phyloP scores from a whole-genome alignment of 2,888 invertebrate species.

The Parelbella ahira region DNA sequence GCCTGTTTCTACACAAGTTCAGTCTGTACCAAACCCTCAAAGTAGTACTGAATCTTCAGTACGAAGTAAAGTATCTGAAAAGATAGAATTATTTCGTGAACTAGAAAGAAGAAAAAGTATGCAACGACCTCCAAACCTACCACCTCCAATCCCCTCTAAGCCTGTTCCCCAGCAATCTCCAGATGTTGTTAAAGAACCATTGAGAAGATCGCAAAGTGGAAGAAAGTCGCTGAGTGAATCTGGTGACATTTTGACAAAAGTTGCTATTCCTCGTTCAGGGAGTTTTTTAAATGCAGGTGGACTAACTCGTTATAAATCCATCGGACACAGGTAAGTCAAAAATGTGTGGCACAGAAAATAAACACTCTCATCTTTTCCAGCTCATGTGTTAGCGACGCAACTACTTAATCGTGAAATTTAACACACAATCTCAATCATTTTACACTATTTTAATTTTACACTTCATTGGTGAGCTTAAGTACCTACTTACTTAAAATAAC shows the following conservation, averaged over 20 bases:
- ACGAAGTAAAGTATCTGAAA: conserved; percentile 74
- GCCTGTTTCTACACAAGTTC: conserved; percentile 40
- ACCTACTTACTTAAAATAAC: conserved; percentile 41
- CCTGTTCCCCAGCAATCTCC: conserved; percentile 48
- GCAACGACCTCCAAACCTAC: conserved; percentile 70
- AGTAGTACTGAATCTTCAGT: conserved; percentile 68
- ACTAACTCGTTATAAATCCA: conserved; percentile 87
- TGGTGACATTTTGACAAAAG: conserved; percentile 91
- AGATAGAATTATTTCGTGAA: conserved; percentile 72
- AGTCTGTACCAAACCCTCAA: conserved; percentile 38
- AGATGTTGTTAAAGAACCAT: conserved; percentile 56
- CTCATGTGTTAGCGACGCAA: not conserved
- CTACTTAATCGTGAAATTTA: conserved; percentile 1
- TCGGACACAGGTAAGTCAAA: conserved; percentile 79
- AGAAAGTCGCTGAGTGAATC: conserved; percentile 78
- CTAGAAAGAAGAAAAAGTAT: conserved; percentile 69
- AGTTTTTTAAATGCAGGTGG: conserved; percentile 92
- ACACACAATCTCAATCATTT: conserved; percentile 1
- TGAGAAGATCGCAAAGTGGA: conserved; percentile 70
- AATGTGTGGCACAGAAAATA: no score
- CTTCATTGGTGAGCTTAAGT: conserved; percentile 42
- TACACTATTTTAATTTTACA: conserved; percentile 38
- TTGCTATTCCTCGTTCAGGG: conserved; percentile 91
- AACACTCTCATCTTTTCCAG: no score
- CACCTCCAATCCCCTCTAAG: conserved; percentile 71